Percentiles rank a stretch among this genome's conserved stretches.
Evolutionary conservation across 2,888 invertebrate genomes (phyloP).

Genomic region (Dascillus cervinus): DNA sequence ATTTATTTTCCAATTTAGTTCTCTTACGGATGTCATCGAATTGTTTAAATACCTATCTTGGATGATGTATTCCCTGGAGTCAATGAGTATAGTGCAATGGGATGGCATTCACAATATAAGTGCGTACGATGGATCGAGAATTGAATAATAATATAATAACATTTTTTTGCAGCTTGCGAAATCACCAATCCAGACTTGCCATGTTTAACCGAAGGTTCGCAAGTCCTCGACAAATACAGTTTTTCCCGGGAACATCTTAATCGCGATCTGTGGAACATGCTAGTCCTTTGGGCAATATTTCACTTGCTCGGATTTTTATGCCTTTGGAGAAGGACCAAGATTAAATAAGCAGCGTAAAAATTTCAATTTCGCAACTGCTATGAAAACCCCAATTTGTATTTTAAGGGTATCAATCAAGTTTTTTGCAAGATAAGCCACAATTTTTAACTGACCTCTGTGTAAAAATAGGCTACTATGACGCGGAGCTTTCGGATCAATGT

Average conservation of each 20-base stretch:
- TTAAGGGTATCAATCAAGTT: too few species aligned
- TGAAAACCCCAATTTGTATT: too few species aligned
- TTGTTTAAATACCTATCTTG: slow-evolving; percentile 79
- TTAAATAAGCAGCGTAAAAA: slow-evolving; percentile 42
- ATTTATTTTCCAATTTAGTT: slow-evolving; percentile 43
- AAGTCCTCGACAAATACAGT: slow-evolving; percentile 66
- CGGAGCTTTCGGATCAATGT: slow-evolving; percentile 19
- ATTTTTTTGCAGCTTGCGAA: slow-evolving; percentile 52
- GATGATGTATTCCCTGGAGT: slow-evolving; percentile 82
- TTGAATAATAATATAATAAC: background rate
- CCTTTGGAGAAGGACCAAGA: slow-evolving; percentile 54
- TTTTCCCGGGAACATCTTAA: slow-evolving; percentile 58
- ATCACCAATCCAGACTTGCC: slow-evolving; percentile 53
- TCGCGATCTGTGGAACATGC: slow-evolving; percentile 58
- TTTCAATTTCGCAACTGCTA: too few species aligned
- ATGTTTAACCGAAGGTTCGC: slow-evolving; percentile 62
- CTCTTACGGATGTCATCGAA: slow-evolving; percentile 59
- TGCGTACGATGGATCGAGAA: slow-evolving; percentile 45
- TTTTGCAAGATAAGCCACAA: too few species aligned
- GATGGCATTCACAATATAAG: slow-evolving; percentile 64
- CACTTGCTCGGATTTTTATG: slow-evolving; percentile 64
- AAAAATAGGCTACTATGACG: slow-evolving; percentile 22
- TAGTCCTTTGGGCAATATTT: slow-evolving; percentile 57
- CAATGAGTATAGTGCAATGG: slow-evolving; percentile 77
- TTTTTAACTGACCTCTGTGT: slow-evolving; percentile 26